Evolutionary conservation across 2,888 invertebrate genomes (phyloP).

Genomic region (Stomorhina lunata): DNA sequence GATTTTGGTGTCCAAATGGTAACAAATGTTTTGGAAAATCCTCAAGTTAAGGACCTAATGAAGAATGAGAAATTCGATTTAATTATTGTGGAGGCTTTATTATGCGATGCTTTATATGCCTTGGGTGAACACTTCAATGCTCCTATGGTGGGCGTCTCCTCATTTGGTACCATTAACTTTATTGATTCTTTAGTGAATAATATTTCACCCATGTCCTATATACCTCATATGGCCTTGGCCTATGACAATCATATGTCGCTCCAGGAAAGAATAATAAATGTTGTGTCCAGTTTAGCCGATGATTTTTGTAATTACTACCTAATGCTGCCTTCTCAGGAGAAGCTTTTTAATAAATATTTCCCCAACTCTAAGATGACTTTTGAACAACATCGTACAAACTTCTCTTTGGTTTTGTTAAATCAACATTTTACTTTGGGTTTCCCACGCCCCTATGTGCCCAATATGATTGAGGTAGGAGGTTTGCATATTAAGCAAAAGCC

Average conservation of each 20-base stretch:
- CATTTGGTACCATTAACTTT: slow-evolving; percentile 64
- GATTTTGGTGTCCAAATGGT: not conserved
- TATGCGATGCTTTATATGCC: slow-evolving; percentile 75
- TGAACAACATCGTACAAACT: slow-evolving; percentile 69
- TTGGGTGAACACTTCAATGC: slow-evolving; percentile 74
- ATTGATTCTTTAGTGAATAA: slow-evolving; percentile 70
- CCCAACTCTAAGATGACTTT: slow-evolving; percentile 68
- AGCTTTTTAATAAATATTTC: slow-evolving; percentile 71
- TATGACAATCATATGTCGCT: slow-evolving; percentile 75
- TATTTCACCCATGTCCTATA: slow-evolving; percentile 74
- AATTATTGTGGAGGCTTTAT: slow-evolving; percentile 74
- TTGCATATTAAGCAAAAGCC: slow-evolving; percentile 74
- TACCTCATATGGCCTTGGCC: slow-evolving; percentile 66
- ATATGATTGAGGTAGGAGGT: slow-evolving; percentile 78
- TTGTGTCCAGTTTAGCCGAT: slow-evolving; percentile 27
- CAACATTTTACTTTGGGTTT: slow-evolving; percentile 72
- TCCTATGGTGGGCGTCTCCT: slow-evolving; percentile 69
- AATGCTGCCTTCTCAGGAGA: slow-evolving; percentile 71
- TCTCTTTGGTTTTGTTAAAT: slow-evolving; percentile 72
- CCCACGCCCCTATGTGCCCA: slow-evolving; percentile 75
- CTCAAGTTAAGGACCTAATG: slow-evolving; percentile 67
- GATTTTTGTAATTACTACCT: slow-evolving; percentile 8
- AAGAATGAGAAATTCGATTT: slow-evolving; percentile 75
- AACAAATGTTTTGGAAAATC: slow-evolving; percentile 67
- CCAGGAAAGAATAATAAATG: slow-evolving; percentile 74